phyloP scores from a whole-genome alignment of 2,113 vertebrate species.

The Caranx ignobilis region DNA sequence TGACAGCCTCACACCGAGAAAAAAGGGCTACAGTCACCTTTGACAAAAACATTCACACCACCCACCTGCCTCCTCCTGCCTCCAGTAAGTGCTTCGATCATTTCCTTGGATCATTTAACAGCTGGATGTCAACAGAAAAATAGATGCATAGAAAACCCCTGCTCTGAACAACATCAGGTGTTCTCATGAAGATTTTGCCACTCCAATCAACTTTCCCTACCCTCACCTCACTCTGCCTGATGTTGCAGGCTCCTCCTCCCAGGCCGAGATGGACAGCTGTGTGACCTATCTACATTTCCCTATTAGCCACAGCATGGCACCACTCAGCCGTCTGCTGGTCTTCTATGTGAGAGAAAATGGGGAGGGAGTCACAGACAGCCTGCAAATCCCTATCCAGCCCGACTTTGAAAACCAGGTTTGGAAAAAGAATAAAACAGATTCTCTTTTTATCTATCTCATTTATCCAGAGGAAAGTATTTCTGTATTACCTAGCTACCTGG shows the following conservation, averaged over 20 bases:
- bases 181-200: neutral
- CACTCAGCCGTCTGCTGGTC: conserved; percentile 87
- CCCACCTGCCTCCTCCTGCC: conserved; percentile 73
- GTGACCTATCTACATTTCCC: conserved; percentile 85
- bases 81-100: conserved; percentile 69
- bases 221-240: conserved; percentile 47
- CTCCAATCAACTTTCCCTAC: neutral
- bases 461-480: conserved; percentile 18
- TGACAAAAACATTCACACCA: conserved; percentile 82
- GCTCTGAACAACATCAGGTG: neutral
- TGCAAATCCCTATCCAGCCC: conserved; percentile 86
- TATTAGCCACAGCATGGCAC: conserved; percentile 86
- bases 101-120: neutral
- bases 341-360: conserved; percentile 92
- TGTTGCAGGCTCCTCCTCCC: conserved; percentile 71
- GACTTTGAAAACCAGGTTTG: conserved; percentile 91
- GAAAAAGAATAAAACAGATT: neutral
- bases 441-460: neutral
- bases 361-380: conserved; percentile 92
- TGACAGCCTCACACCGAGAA: conserved; percentile 81
- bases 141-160: neutral
- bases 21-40: conserved; percentile 85
- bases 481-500: neutral
- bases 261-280: conserved; percentile 86
- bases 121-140: conserved; percentile 7